Evolutionary conservation across 2,888 invertebrate genomes (phyloP).

Genomic region (Pelosia muscerda): DNA sequence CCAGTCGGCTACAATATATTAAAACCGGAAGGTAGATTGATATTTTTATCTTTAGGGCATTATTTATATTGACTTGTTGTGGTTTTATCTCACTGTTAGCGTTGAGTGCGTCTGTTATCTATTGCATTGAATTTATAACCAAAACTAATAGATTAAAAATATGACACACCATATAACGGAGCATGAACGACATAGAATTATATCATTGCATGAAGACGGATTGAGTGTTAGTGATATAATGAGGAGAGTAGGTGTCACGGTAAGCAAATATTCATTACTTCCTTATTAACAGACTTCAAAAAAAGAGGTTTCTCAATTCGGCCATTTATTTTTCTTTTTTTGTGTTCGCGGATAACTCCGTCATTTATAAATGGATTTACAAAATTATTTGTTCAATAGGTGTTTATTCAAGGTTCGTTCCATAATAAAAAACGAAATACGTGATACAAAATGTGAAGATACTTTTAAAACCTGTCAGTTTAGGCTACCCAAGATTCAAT

Average conservation of each 20-base stretch:
- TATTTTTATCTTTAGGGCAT: too few relatives aligned
- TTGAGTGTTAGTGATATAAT: slow-evolving; percentile 8
- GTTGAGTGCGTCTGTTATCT: too few relatives aligned
- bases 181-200: slow-evolving; percentile 12
- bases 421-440: too few relatives aligned
- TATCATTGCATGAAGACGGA: slow-evolving; percentile 11
- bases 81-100: too few relatives aligned
- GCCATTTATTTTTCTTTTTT: not conserved
- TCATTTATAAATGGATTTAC: too few relatives aligned
- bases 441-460: not conserved
- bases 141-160: slow-evolving; percentile 11
- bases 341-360: not conserved
- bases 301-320: not conserved
- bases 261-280: slow-evolving; percentile 4
- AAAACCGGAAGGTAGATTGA: too few relatives aligned
- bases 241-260: slow-evolving; percentile 7
- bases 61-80: too few relatives aligned
- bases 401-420: too few relatives aligned
- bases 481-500: not conserved
- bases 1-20: too few relatives aligned
- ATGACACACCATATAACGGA: slow-evolving; percentile 14
- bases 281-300: not conserved
- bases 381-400: too few relatives aligned
- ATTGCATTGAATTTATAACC: not conserved
- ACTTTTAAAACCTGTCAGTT: not conserved